Base-by-base conservation (phyloP, 2,888 invertebrate species). In the Petrolisthes manimaculis region DNA sequence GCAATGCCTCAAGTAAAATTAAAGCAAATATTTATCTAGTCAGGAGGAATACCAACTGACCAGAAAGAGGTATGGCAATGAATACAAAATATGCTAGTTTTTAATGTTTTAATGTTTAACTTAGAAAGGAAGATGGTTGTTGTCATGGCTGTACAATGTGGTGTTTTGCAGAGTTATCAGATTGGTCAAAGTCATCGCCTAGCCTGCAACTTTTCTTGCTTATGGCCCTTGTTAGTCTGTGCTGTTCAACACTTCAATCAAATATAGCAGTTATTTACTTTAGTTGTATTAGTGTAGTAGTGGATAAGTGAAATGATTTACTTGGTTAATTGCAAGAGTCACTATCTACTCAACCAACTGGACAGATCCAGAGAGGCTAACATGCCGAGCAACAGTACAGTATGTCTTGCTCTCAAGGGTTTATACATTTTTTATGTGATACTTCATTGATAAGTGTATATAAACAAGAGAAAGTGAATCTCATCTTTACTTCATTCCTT, bases 381-480 rank as follows among this genome's bases (percentile, higher is more conserved):
- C 53, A 80, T 81, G 67, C 86, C 74, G 55, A 71, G 51, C 86
- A 86, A 78, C 80, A 81, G 67, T 84, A 14, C 86, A 82, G 56
- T 78, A 55, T 86, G 82, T 69, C 69, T 88, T 84, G 88, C 84
- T 88, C 84, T 61, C 56, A 8, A 80, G 83, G 80, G 84, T 88
- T 88, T 88, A 88, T 88, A 88, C 88, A 84, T 88, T 88, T 88
- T 88, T 84, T 88, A 88, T 88, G 88, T 88, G 88, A 88, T 88
- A 88, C 80, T 88, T 88, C 84, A 88, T 80, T 88, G 77, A 86
- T 86, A 88, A 88, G 88, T 88, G 88, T 88, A 88, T 84, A 88
- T 88, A 88, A 88, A 88, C 69, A 88, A 56, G n/a, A 83, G 51
- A 55, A 82, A 77, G 67, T 69, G 18, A 78, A 51, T 21, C 8